Conservation (phyloP, 2,888 invertebrate species). For the Camponotus fellah region DNA sequence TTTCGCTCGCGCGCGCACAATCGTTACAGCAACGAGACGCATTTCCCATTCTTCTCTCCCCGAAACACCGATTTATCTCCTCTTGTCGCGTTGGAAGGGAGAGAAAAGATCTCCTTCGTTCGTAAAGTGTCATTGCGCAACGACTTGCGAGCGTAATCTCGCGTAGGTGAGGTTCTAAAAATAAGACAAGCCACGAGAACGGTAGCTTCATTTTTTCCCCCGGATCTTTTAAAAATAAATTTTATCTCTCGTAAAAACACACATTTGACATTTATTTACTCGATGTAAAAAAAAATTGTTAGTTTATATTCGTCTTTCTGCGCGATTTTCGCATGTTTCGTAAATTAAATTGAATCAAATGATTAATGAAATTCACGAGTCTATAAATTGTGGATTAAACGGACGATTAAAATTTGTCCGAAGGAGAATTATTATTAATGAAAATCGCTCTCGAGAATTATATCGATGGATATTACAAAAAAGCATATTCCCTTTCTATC, state of each 20-base stretch:
- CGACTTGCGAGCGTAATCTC: constrained; percentile 23
- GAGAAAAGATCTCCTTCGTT: neutral
- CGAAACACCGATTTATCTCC: neutral
- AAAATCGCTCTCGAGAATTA: neutral
- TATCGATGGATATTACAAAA: neutral
- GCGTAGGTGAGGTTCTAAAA: constrained; percentile 41
- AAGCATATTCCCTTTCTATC: neutral
- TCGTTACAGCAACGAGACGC: neutral
- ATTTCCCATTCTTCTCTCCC: neutral
- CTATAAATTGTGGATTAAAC: neutral
- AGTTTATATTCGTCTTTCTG: neutral
- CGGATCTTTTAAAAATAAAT: constrained; percentile 11
- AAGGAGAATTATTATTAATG: neutral
- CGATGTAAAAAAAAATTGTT: neutral
- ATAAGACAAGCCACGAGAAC: constrained; percentile 9
- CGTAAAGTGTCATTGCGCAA: constrained; percentile 25
- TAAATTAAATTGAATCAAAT: neutral
- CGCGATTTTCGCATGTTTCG: neutral
- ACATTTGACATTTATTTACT: neutral
- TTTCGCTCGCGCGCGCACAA: constrained; percentile 32
- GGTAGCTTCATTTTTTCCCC: constrained; percentile 5
- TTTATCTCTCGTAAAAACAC: neutral
- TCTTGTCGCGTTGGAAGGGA: neutral
- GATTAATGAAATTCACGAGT: neutral
- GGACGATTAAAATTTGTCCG: neutral